Percentiles rank a stretch among this genome's conserved stretches.
These are phyloP conservation scores for Anodontia alba DNA, from an alignment of 2,888 invertebrate genomes.

Conservation along the genomic window DNA sequence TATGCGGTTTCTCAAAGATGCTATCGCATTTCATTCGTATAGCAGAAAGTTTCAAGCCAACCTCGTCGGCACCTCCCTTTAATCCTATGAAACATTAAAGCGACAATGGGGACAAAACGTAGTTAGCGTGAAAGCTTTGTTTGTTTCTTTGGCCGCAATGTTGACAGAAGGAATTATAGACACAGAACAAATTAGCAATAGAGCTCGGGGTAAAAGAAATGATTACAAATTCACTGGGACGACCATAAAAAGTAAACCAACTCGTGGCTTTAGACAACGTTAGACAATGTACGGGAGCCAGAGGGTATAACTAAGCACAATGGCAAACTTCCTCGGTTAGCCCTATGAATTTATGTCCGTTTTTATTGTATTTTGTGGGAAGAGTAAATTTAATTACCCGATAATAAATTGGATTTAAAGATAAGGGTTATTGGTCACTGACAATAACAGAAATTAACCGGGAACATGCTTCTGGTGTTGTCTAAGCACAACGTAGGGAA, in stretches of 20 bases:
- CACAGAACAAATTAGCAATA: slow-evolving; percentile 18
- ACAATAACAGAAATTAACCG: background rate
- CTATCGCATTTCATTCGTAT: no score
- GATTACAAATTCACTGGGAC: background rate
- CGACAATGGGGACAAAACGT: slow-evolving; percentile 7
- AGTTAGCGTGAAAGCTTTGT: background rate
- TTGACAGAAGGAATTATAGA: slow-evolving; percentile 4
- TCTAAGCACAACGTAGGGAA: no score
- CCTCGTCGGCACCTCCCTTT: background rate
- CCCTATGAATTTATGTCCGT: background rate
- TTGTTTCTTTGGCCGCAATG: slow-evolving; percentile 4
- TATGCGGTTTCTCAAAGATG: no score
- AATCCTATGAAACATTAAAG: background rate
- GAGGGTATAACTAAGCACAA: background rate
- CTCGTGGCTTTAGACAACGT: slow-evolving; percentile 14
- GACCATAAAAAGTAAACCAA: background rate
- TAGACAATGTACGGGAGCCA: slow-evolving; percentile 4
- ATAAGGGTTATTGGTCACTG: background rate
- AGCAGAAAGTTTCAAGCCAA: background rate
- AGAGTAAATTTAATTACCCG: slow-evolving; percentile 12
- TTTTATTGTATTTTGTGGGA: slow-evolving; percentile 18
- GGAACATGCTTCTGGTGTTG: background rate
- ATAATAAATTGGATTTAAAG: slow-evolving; percentile 20
- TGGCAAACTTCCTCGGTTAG: background rate
- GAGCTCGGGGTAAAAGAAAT: slow-evolving; percentile 7